A percentile compares a stretch with the other conserved stretches of the same genome.
Evolutionary conservation across 2,888 invertebrate genomes (phyloP).

Genomic region (Schizotus pectinicornis): DNA sequence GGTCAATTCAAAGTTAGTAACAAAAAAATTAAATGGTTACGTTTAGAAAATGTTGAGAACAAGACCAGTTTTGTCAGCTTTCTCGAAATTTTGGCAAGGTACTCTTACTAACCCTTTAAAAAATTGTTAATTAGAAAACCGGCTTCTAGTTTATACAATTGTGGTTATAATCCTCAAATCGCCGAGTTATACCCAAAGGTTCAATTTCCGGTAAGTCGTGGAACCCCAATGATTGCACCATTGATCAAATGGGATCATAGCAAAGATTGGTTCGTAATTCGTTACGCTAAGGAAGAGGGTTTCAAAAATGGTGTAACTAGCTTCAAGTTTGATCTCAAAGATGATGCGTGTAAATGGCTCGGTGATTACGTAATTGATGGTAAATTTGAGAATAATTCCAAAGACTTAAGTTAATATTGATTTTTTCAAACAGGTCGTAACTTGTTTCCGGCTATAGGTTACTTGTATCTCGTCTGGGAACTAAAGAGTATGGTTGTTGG

Average conservation of each 20-base stretch:
- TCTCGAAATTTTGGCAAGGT: slow-evolving; percentile 11
- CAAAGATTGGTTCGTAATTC: slow-evolving; percentile 74
- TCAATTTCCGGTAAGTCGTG: slow-evolving; percentile 80
- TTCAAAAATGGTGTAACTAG: slow-evolving; percentile 68
- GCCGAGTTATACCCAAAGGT: slow-evolving; percentile 78
- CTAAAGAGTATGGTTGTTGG: slow-evolving; percentile 59
- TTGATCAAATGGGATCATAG: slow-evolving; percentile 89
- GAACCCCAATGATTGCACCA: slow-evolving; percentile 63
- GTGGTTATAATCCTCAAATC: slow-evolving; percentile 77
- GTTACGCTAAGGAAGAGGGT: slow-evolving; percentile 30
- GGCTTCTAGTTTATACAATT: slow-evolving; percentile 71
- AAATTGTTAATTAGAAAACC: not conserved
- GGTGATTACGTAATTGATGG: slow-evolving; percentile 86
- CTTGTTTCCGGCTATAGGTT: slow-evolving; percentile 68
- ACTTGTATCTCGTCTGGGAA: slow-evolving; percentile 62
- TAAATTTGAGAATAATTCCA: slow-evolving; percentile 46
- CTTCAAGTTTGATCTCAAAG: slow-evolving; percentile 64
- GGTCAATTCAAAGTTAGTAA: not conserved
- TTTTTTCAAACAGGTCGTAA: slow-evolving; percentile 53
- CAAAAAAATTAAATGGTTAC: not conserved
- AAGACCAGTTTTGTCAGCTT: not conserved
- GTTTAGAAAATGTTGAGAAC: not conserved
- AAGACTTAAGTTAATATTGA: too few species aligned
- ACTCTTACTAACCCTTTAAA: not conserved
- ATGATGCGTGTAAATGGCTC: slow-evolving; percentile 75